Base-by-base conservation (phyloP, 1,140 invertebrate species). In the Drosophila kohkoa region DNA sequence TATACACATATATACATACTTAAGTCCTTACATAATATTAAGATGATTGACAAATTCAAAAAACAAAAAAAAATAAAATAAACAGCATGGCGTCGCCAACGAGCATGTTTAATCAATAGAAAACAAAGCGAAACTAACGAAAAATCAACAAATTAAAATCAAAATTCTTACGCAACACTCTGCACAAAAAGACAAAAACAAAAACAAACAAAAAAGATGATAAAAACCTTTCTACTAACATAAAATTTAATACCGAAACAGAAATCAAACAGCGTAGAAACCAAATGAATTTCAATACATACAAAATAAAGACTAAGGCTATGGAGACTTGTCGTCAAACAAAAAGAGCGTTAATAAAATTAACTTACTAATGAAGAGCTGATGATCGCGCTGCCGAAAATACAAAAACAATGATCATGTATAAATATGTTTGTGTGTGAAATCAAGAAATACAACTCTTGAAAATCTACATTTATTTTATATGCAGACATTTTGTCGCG, bases 371-470 rank as follows among this genome's bases (percentile, higher is more conserved):
- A 87, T 87, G 82, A 87, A 87, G 58, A 77, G 46, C 43, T 30
- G 81, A 87, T 87, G 79, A 87, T 88, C 80, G 62, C 58, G 69
- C 65, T 52, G 66, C 62, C 76, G 46, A 16, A 66, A 55, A 51
- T 10, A 57, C 15, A 62, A 16, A 30, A 0, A 57, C 15, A 48
- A 32, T 25, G 20, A 25, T 25, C 20, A 30, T 46, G 25, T 20
- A 59, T 41, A 32, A 15, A 52, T 43, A 6, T 15, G 7, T 5
- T 38, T n/a, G 28, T 5, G 25, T 11, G 10, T 16, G 49, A 88
- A 83, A 82, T 87, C 82, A 88, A 87, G 82, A 87, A 88, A 87
- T 69, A 70, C 82, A 74, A 70, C 82, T 87, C 74, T 82, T 82
- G 43, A 59, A 82, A 79, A 87, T 81, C 68, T 52, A 65, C 69